Base-by-base conservation (phyloP, 2,888 invertebrate genomes). In the Ferdinandea cuprea region DNA sequence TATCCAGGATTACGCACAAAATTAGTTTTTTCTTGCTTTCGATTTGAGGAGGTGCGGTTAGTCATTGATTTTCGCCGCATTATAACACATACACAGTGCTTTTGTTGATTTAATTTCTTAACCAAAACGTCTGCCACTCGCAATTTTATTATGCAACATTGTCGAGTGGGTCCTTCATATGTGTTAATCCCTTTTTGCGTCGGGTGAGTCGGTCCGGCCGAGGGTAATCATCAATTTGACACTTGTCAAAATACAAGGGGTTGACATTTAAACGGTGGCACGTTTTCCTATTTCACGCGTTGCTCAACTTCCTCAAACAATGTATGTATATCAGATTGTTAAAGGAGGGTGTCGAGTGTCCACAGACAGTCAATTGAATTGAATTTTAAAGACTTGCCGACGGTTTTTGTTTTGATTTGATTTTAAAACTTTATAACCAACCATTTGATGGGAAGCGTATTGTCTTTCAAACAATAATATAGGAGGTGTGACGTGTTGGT, bases 231-330 rank as follows among this genome's bases (percentile, higher is more conserved):
- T 63, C 83, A 83, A 87, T 87, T 86, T 86, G 89, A 83, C 89
- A 90, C 90, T 90, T 90, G 90, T 90, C 90, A 90, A 89, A 90
- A 90, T 87, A 89, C 73, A 84, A 84, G 79, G 84, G 84, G 79
- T 79, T 69, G 73, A 59, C 84, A 79, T 61, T 65, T 84, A 84
- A 84, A 84, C 84, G 79, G 79, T 56, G 79, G 63, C 84, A 84
- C 84, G 84, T 79, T 78, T 74, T 63, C 13, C 63, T 17, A 66
- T 63, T 72, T 63, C 50, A 40, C 50, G 71, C 52, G 32, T 11
- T 46, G 42, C 46, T 79, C 77, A 30, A 61, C 52, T 65, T 50
- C 50, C 54, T 21, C 35, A 30, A 15, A 21, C 32, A 11, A 1
- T 3, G 32, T 48, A 11, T 15, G 40, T 3, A 25, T 48, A 11